These are phyloP conservation scores for Endotricha flammealis DNA, from an alignment of 2,888 invertebrate species.

Conservation along the genomic window DNA sequence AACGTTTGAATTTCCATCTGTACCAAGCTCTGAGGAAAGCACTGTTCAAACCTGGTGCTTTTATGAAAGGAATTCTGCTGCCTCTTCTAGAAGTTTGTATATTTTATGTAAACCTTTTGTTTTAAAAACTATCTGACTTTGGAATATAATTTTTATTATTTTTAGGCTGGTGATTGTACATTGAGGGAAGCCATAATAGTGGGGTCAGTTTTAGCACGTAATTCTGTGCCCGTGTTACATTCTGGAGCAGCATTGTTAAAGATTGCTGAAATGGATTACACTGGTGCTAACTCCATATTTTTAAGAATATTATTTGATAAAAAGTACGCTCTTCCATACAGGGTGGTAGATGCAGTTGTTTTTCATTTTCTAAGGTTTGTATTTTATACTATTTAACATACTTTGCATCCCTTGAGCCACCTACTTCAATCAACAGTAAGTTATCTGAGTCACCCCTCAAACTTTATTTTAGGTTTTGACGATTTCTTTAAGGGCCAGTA, in stretches of 20 bases:
- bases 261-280: conserved; percentile 98
- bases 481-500: too few relatives aligned
- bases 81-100: conserved; percentile 81
- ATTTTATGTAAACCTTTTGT: neutral
- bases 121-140: neutral
- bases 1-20: conserved; percentile 96
- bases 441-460: too few relatives aligned
- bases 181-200: conserved; percentile 97
- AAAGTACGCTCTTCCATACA: conserved; percentile 97
- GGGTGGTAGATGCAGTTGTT: conserved; percentile 96
- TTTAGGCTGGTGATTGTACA: conserved; percentile 93
- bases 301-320: conserved; percentile 96
- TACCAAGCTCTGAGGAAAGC: conserved; percentile 96
- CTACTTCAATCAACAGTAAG: too few relatives aligned
- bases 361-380: conserved; percentile 93
- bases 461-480: too few relatives aligned
- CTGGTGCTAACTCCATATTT: conserved; percentile 97
- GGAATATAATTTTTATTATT: conserved; percentile 16
- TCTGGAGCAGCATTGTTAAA: conserved; percentile 96
- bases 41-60: conserved; percentile 97
- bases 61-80: conserved; percentile 94
- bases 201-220: conserved; percentile 93
- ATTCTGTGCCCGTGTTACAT: conserved; percentile 95
- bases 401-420: conserved; percentile 1
- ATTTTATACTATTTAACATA: neutral